phyloP scores from a whole-genome alignment of 2,888 invertebrate genomes.

The Dynastes grantii region DNA sequence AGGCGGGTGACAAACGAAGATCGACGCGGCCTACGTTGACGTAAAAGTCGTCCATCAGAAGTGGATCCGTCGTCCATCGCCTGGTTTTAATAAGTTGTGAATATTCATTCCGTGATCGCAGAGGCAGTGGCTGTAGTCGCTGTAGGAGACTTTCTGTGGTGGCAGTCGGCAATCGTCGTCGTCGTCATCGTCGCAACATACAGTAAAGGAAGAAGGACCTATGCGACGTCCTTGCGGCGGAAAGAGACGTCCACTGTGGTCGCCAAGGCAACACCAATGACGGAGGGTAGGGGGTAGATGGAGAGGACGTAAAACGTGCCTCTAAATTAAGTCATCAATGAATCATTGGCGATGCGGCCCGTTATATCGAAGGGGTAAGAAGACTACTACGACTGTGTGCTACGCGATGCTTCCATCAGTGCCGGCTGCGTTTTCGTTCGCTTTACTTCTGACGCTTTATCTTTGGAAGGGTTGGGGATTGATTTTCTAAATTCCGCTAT shows the following conservation, averaged over 20 bases:
- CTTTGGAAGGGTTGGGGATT: neutral
- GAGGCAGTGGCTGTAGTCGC: slow-evolving; percentile 32
- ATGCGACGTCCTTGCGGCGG: slow-evolving; percentile 54
- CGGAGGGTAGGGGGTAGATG: neutral
- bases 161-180: slow-evolving; percentile 37
- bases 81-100: slow-evolving; percentile 71
- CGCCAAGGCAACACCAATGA: slow-evolving; percentile 57
- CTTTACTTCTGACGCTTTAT: slow-evolving; percentile 1
- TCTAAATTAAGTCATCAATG: slow-evolving; percentile 62
- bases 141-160: slow-evolving; percentile 31
- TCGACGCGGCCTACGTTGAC: slow-evolving; percentile 43
- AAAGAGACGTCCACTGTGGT: slow-evolving; percentile 56
- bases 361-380: slow-evolving; percentile 59
- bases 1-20: slow-evolving; percentile 2
- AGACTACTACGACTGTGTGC: slow-evolving; percentile 9
- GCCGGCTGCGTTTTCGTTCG: neutral
- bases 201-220: slow-evolving; percentile 54
- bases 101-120: slow-evolving; percentile 68
- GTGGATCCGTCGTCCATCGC: slow-evolving; percentile 32
- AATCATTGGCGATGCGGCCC: slow-evolving; percentile 61
- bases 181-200: slow-evolving; percentile 39
- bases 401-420: neutral
- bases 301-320: slow-evolving; percentile 16
- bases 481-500: neutral
- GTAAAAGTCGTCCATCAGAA: slow-evolving; percentile 31